These are phyloP conservation scores for Fopius arisanus DNA, from an alignment of 1,140 invertebrate species.

Conservation along the genomic window DNA sequence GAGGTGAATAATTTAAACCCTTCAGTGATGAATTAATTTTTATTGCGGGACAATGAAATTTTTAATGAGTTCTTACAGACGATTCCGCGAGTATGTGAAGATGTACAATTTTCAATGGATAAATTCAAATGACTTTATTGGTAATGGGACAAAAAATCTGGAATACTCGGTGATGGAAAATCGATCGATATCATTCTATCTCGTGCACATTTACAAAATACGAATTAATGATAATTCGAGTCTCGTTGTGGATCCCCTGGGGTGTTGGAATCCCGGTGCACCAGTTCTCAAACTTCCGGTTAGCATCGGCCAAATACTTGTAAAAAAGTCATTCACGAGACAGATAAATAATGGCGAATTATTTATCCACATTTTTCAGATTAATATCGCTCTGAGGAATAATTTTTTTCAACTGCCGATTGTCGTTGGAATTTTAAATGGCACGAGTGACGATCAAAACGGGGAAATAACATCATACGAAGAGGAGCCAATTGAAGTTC, in stretches of 20 bases:
- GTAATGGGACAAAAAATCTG: constrained; percentile 31
- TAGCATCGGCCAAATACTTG: neutral
- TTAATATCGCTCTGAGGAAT: constrained; percentile 49
- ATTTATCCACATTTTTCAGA: no score
- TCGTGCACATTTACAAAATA: constrained; percentile 57
- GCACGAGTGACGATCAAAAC: constrained; percentile 47
- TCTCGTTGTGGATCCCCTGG: constrained; percentile 50
- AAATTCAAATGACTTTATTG: neutral
- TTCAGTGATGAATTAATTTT: no score
- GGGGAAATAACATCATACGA: constrained; percentile 34
- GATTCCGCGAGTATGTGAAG: constrained; percentile 28
- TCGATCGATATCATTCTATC: constrained; percentile 41
- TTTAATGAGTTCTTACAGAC: constrained; percentile 22
- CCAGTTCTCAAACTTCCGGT: constrained; percentile 39
- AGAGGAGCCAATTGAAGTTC: constrained; percentile 50
- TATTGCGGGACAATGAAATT: neutral
- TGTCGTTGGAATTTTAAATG: constrained; percentile 57
- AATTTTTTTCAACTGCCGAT: constrained; percentile 55
- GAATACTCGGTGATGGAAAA: constrained; percentile 34
- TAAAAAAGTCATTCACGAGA: neutral
- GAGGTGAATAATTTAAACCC: no score
- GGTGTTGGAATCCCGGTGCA: constrained; percentile 53
- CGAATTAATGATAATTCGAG: constrained; percentile 53
- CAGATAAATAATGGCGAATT: no score
- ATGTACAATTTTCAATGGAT: neutral